Base-by-base conservation (phyloP, 2,113 vertebrate genomes). In the Crypturellus undulatus region DNA sequence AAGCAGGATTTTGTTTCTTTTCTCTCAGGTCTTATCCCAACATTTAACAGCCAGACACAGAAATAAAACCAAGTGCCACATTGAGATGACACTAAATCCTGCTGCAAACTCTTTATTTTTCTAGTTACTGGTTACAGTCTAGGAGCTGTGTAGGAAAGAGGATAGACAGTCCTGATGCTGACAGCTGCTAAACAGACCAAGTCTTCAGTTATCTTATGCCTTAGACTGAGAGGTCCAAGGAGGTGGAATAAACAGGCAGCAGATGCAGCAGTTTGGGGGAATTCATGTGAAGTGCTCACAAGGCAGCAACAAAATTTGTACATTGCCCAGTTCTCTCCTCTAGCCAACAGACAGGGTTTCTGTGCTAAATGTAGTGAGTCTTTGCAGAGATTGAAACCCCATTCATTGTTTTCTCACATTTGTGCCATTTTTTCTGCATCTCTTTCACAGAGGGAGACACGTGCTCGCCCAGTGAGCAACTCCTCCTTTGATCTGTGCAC, bases 61-160 rank as follows among this genome's bases (percentile, higher is more conserved):
- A 84, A 93, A 89, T 91, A 92, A 93, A 96, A 92, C 72, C 51
- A 89, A 89, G 65, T 47, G 51, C 47, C 7, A 1, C 78, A 93
- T 40, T 51, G 80, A 84, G 89, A 78, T 68, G 73, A 87, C 89
- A 93, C 91, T 96, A 96, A 89, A 94, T 90, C 92, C 83, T 81
- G 52, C 91, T 94, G 73, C 92, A 78, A 89, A 58, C 80, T 89
- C 78, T 87, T 95, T 80, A 30, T 73, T 93, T 94, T 87, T 91
- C 92, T 58, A 12, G 62, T 76, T 93, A 93, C 89, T 96, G 95
- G 92, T 95, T 93, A 89, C 89, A 96, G 84, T 72, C 92, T 64
- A 28, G 58, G 38, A 24, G 60, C 77, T 89, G 89, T 84, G 92
- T 84, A 67, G 80, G 69, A 73, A 81, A 81, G 30, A 58, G 32